These are phyloP conservation scores for Lottia scabra DNA, from an alignment of 2,888 invertebrate species.

Conservation along the genomic window DNA sequence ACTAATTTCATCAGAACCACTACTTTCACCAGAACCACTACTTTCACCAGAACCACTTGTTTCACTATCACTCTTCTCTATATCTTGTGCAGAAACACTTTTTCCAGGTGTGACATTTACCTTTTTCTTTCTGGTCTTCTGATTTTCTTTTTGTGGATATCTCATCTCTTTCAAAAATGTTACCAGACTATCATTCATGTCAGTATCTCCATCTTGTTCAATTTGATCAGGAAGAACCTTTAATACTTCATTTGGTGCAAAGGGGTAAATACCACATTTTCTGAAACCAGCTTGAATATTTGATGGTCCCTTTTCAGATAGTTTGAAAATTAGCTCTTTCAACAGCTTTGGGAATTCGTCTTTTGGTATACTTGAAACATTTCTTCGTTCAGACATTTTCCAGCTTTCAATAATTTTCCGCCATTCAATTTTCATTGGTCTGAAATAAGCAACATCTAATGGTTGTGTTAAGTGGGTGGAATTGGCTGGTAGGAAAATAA, in stretches of 20 bases:
- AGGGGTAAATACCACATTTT: constrained; percentile 16
- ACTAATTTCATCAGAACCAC: no score
- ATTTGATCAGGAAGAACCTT: constrained; percentile 9
- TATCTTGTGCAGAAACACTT: no score
- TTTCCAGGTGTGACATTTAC: no score
- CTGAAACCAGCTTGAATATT: constrained; percentile 20
- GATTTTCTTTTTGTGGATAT: no score
- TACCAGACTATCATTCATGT: no score
- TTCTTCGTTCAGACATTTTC: constrained; percentile 10
- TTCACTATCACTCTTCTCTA: no score
- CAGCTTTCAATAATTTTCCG: constrained; percentile 21
- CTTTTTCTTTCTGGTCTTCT: no score
- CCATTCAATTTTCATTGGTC: constrained; percentile 32
- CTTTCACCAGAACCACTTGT: no score
- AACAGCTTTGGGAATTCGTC: constrained; percentile 7
- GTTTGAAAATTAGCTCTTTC: background rate
- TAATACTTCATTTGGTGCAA: constrained; percentile 12
- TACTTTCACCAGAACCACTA: no score
- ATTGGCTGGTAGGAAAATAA: constrained; percentile 41
- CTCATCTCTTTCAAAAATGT: no score
- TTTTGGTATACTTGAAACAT: constrained; percentile 5
- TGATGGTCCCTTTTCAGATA: background rate
- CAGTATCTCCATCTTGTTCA: no score
- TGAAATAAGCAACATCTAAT: constrained; percentile 36
- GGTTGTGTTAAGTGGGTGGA: constrained; percentile 39